Conservation (phyloP, 1,140 invertebrate genomes). For the Lepidostoma basale region DNA sequence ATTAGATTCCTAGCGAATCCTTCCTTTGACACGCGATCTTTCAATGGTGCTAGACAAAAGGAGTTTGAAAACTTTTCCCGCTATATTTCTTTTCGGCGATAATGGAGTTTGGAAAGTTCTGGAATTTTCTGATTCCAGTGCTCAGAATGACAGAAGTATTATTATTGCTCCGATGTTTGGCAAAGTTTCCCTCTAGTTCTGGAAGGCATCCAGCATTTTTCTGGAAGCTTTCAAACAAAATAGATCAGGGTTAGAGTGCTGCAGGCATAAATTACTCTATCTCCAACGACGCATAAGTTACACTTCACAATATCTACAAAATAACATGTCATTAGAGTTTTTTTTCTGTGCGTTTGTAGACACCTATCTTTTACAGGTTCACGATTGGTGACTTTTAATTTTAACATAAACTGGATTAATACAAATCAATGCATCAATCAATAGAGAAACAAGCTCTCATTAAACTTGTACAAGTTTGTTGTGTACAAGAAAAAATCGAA, state of each 20-base stretch:
- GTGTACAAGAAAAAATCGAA: no score
- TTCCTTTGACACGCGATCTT: slow-evolving; percentile 44
- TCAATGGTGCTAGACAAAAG: slow-evolving; percentile 34
- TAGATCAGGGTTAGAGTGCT: background rate
- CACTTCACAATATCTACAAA: background rate
- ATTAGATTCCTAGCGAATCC: background rate
- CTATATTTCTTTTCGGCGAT: slow-evolving; percentile 8
- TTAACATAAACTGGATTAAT: no score
- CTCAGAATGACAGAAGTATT: slow-evolving; percentile 12
- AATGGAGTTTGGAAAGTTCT: slow-evolving; percentile 13
- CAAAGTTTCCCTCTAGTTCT: slow-evolving; percentile 14
- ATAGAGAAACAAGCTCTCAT: no score
- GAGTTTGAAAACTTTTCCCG: background rate
- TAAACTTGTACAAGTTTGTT: no score
- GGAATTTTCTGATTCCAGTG: slow-evolving; percentile 10
- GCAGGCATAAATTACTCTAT: background rate
- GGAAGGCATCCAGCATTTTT: slow-evolving; percentile 13
- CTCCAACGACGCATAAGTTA: background rate
- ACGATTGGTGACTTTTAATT: no score
- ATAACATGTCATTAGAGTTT: background rate
- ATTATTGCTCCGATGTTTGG: slow-evolving; percentile 9
- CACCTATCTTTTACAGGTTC: no score
- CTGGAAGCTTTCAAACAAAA: background rate
- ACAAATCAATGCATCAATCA: no score
- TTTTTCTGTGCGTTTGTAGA: background rate